Base-by-base conservation (phyloP, 1,140 invertebrate species). In the Pteromalus puparum region DNA sequence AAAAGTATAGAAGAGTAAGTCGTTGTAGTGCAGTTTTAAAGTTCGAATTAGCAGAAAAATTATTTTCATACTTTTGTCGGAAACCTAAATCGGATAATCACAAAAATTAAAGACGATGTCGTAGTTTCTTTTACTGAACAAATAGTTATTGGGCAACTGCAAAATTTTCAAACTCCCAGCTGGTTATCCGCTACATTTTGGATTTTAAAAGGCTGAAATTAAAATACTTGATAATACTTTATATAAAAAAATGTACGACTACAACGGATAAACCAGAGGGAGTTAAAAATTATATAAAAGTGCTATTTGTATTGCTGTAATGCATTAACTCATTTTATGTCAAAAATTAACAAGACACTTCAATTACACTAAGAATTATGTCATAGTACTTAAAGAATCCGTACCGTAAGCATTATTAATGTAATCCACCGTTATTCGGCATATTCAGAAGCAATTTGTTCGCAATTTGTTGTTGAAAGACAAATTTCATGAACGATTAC, bases 361-460 rank as follows among this genome's bases (percentile, higher is more conserved):
- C 28, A 72, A 61, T 70, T 34, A 61, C 24, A 53, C 74, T 42
- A 53, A 82, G 13, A 26, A 76, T 82, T 53, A 73, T 77, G 61
- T 68, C 34, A 18, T 30, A 76, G 24, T 73, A 85, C 75, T 77
- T 70, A 76, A 72, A 72, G 21, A 61, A 61, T n/a, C 53, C 53
- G 18, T 75, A 80, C 42, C 21, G 38, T 73, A 82, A 86, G 61
- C 73, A 81, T 79, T 83, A 73, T 85, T 53, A 84, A 53, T 30
- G 34, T 83, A 77, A 83, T n/a, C 46, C 24, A 48, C 21, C 34
- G 61, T 83, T 90, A 88, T 81, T 89, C 87, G 87, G 79, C 85
- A 89, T 89, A 88, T 90, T 89, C 88, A 90, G 88, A 87, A 90
- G 87, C 86, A 81, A 61, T 61, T 77, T 48, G 18, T 75, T 75